A percentile compares a stretch with the other conserved stretches of the same genome.
These are phyloP conservation scores for Melanophora roralis DNA, from an alignment of 2,888 invertebrate species.

Conservation along the genomic window DNA sequence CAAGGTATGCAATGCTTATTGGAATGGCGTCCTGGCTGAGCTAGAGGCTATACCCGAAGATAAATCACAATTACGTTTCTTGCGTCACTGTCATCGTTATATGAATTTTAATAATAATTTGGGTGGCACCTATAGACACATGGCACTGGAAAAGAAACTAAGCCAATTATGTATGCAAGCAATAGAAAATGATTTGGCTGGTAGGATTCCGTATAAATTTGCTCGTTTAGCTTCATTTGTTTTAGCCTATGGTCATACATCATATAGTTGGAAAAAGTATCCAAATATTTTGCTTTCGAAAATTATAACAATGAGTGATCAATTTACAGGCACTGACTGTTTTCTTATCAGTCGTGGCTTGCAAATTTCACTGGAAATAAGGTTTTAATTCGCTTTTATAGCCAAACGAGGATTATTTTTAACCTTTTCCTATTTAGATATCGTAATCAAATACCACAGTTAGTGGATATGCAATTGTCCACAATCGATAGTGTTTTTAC, in stretches of 20 bases:
- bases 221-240: slow-evolving; percentile 76
- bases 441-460: slow-evolving; percentile 67
- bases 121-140: slow-evolving; percentile 78
- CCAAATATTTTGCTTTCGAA: slow-evolving; percentile 75
- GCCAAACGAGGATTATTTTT: too few relatives aligned
- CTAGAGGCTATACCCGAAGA: slow-evolving; percentile 69
- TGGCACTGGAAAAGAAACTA: slow-evolving; percentile 77
- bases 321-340: slow-evolving; percentile 76
- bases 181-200: slow-evolving; percentile 72
- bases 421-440: slow-evolving; percentile 65
- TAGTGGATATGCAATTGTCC: slow-evolving; percentile 68
- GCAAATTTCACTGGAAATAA: slow-evolving; percentile 74
- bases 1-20: slow-evolving; percentile 77
- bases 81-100: slow-evolving; percentile 78
- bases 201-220: slow-evolving; percentile 76
- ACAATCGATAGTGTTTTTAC: slow-evolving; percentile 72
- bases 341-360: slow-evolving; percentile 77
- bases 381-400: slow-evolving; percentile 60
- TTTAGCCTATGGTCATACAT: slow-evolving; percentile 77
- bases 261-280: slow-evolving; percentile 71
- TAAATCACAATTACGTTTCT: slow-evolving; percentile 68
- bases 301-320: slow-evolving; percentile 75
- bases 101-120: slow-evolving; percentile 79
- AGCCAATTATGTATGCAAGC: slow-evolving; percentile 74
- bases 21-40: slow-evolving; percentile 76